A percentile compares a stretch with the other conserved stretches of the same genome.
phyloP scores from a whole-genome alignment of 2,797 vertebrate species.

The Pterois miles region DNA sequence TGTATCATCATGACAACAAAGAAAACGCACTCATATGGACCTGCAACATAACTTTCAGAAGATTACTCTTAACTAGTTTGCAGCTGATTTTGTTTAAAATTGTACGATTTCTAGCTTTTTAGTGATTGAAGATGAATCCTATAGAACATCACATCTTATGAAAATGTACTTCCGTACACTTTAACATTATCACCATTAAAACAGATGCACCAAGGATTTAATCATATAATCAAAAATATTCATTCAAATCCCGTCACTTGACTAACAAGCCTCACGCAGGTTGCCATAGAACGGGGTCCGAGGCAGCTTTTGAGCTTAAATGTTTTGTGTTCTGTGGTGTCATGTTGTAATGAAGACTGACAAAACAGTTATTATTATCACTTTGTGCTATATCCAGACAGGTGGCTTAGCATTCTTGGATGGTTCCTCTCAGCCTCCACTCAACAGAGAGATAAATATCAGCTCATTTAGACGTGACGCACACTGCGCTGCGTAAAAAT shows the following conservation, averaged over 20 bases:
- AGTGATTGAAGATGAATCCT: not conserved
- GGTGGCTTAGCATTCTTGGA: slow-evolving; percentile 25
- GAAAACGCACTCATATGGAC: not conserved
- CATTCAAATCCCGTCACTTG: not conserved
- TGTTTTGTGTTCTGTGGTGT: slow-evolving; percentile 30
- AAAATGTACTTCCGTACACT: not conserved
- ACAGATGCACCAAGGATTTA: not conserved
- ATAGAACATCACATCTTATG: not conserved
- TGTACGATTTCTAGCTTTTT: not conserved
- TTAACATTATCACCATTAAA: not conserved
- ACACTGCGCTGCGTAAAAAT: slow-evolving; percentile 20
- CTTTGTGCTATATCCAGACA: slow-evolving; percentile 45
- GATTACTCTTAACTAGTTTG: not conserved
- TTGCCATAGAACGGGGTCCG: not conserved
- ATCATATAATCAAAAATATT: not conserved
- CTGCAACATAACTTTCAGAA: not conserved
- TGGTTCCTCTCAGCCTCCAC: not conserved
- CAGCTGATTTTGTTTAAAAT: not conserved
- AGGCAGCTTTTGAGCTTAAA: not conserved
- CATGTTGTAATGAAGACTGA: slow-evolving; percentile 48
- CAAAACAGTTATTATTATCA: slow-evolving; percentile 53
- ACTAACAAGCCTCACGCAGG: not conserved
- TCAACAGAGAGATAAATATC: slow-evolving; percentile 41
- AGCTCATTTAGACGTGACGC: slow-evolving; percentile 21
- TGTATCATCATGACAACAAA: not conserved